Base-by-base conservation (phyloP, 2,113 vertebrate species). In the Archilochus colubris region DNA sequence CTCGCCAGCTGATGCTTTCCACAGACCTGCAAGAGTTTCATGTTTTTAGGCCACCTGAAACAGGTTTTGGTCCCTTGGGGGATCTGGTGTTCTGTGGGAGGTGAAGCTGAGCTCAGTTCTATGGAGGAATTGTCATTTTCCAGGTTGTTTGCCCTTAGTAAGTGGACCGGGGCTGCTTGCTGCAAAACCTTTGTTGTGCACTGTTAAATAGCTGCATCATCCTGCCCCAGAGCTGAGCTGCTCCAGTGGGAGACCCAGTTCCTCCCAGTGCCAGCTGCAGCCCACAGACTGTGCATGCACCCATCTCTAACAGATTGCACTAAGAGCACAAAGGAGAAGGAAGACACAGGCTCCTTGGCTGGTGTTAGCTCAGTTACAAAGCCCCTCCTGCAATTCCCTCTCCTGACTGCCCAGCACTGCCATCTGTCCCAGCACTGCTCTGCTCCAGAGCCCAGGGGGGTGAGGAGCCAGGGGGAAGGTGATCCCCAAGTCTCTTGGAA, bases 41-140 rank as follows among this genome's bases (percentile, higher is more conserved):
- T 6, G 9, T 24, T n/a, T 24, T 63, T 31, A 61, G 36, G 36
- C 30, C 40, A 38, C 36, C 44, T 53, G 30, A 38, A 69, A 30
- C 36, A 70, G 31, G 4, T 69, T 44, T 17, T 75, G 38, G 27
- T 38, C 54, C 55, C 38, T 91, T 1, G 1, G 10, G 3, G 67
- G 15, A 22, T 3, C 43, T 0, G 0, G 16, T 19, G 36, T 5
- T 12, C 28, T 2, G 2, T 31, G 40, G 17, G 55, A 91, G 10
- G 17, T 31, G 51, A 70, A 58, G 72, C 61, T 58, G 18, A 43
- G 31, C 53, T 64, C 51, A 51, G 14, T 10, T 82, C 40, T 54
- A 2, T 0, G 1, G 27, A 10, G 25, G 13, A 46, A 54, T 43
- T 68, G 12, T 5, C 4, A 28, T 75, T 93, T 72, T 86, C 63